Conservation (phyloP, 2,113 vertebrate species). For the Ammodytes marinus region DNA sequence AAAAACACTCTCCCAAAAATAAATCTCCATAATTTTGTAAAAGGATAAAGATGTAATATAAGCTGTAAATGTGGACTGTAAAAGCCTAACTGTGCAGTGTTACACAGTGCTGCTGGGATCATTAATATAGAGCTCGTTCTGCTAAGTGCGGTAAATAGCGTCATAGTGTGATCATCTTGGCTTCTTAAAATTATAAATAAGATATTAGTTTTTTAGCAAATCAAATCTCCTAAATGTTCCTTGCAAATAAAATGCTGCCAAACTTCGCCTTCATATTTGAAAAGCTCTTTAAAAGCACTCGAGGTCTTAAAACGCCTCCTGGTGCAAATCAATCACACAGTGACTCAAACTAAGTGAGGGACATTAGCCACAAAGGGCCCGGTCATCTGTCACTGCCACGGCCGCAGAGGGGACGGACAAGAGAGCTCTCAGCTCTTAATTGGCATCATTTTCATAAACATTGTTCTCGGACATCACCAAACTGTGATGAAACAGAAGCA, state of each 20-base stretch:
- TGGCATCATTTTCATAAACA: constrained; percentile 11
- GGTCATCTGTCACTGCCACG: not conserved
- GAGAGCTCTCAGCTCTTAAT: constrained; percentile 20
- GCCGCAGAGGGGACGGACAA: constrained; percentile 13
- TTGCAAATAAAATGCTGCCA: constrained; percentile 19
- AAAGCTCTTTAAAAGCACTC: constrained; percentile 27
- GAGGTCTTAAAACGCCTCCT: not conserved
- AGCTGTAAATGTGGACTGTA: constrained; percentile 32
- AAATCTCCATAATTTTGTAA: constrained; percentile 18
- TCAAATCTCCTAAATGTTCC: constrained; percentile 19
- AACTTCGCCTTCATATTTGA: not conserved
- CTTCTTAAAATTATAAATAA: constrained; percentile 31
- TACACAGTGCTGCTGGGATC: not conserved
- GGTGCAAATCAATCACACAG: constrained; percentile 28
- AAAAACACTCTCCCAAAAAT: not conserved
- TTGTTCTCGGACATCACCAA: not conserved
- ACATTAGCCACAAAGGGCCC: constrained; percentile 29
- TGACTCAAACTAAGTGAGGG: constrained; percentile 44
- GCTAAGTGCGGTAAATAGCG: constrained; percentile 49
- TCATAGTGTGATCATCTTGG: constrained; percentile 11
- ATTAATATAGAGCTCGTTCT: constrained; percentile 30
- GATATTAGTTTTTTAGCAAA: constrained; percentile 27
- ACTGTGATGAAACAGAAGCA: not conserved
- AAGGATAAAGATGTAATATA: constrained; percentile 41
- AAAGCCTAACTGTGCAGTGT: constrained; percentile 7